Percentiles rank a stretch among this genome's conserved stretches.
Evolutionary conservation across 2,113 vertebrate species (phyloP).

Genomic region (Orcinus orca): DNA sequence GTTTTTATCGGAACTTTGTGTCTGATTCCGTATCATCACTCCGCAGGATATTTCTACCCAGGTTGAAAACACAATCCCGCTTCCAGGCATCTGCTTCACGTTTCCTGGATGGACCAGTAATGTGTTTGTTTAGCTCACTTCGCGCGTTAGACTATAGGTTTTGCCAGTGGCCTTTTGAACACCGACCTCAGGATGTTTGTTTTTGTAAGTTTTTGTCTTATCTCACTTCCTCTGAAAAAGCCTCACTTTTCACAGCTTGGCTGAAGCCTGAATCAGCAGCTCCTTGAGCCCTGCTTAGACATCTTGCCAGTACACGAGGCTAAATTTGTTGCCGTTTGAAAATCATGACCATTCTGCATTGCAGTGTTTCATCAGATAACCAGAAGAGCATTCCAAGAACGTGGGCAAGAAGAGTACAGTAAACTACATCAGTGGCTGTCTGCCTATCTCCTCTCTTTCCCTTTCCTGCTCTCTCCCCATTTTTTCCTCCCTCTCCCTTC

Average conservation of each 20-base stretch:
- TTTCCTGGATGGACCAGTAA: conserved; percentile 62
- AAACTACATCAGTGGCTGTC: background rate
- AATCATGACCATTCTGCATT: background rate
- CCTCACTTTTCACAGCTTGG: conserved; percentile 61
- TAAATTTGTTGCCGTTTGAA: background rate
- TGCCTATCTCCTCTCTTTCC: background rate
- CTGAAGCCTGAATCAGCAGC: conserved; percentile 21
- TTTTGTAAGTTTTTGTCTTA: conserved; percentile 72
- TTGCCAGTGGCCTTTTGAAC: conserved; percentile 64
- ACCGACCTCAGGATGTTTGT: conserved; percentile 55
- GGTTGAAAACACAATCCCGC: conserved; percentile 39
- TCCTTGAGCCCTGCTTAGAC: background rate
- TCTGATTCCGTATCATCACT: conserved; percentile 38
- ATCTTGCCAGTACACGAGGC: background rate
- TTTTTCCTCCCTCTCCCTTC: background rate
- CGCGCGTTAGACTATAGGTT: conserved; percentile 45
- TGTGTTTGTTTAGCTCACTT: conserved; percentile 67
- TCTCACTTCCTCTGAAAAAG: conserved; percentile 72
- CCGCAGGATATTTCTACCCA: conserved; percentile 31
- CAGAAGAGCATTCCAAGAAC: background rate
- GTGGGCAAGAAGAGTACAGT: no score
- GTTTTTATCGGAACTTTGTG: conserved; percentile 10
- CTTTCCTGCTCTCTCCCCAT: background rate
- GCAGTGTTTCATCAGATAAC: background rate
- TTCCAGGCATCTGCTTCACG: conserved; percentile 67